Percentiles rank a stretch among this genome's conserved stretches.
phyloP scores from a whole-genome alignment of 2,888 invertebrate genomes.

The Thumatha senex region DNA sequence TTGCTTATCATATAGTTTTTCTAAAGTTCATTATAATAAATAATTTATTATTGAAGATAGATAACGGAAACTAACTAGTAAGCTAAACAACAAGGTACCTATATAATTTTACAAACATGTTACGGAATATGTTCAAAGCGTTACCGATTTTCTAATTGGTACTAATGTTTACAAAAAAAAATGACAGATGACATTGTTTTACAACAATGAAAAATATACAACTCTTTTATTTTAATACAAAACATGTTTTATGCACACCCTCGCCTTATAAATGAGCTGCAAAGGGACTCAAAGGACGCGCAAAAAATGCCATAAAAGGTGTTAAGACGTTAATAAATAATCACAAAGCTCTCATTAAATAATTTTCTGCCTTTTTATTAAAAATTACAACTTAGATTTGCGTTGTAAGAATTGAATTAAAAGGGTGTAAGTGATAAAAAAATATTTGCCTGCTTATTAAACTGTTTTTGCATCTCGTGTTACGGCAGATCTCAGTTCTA shows the following conservation, averaged over 20 bases:
- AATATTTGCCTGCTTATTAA: constrained; percentile 65
- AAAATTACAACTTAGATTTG: constrained; percentile 64
- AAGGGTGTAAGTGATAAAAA: constrained; percentile 34
- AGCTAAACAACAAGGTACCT: not conserved
- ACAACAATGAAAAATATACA: too few species aligned
- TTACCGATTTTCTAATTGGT: not conserved
- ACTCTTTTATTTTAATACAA: too few species aligned
- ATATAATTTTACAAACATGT: too few species aligned
- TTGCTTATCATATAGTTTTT: constrained; percentile 18
- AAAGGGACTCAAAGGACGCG: constrained; percentile 29
- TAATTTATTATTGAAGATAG: not conserved
- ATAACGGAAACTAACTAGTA: not conserved
- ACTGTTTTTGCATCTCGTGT: constrained; percentile 41
- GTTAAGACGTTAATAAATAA: constrained; percentile 65
- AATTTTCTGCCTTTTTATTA: constrained; percentile 63
- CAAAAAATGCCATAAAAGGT: constrained; percentile 61
- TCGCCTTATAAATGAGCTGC: constrained; percentile 40
- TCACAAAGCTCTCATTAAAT: constrained; percentile 49
- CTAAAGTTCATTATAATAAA: constrained; percentile 5
- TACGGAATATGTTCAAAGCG: not conserved
- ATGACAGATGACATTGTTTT: too few species aligned
- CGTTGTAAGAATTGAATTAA: constrained; percentile 45
- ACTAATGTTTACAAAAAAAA: not conserved
- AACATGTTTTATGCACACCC: too few species aligned
- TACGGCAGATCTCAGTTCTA: constrained; percentile 14